phyloP scores from a whole-genome alignment of 1,140 invertebrate species.

The Stegodyphus mimosarum region DNA sequence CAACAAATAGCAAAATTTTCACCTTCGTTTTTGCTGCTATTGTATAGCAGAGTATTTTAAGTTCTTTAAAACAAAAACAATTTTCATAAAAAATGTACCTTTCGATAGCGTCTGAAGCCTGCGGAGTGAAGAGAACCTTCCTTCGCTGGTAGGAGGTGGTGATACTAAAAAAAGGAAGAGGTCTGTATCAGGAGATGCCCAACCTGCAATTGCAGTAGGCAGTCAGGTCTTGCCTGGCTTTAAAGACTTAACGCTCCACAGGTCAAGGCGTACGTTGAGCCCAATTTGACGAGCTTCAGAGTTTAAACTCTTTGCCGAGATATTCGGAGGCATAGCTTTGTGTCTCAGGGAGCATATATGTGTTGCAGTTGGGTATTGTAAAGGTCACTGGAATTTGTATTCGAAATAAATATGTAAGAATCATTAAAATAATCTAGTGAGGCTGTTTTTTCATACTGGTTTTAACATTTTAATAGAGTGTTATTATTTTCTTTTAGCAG shows the following conservation, averaged over 20 bases:
- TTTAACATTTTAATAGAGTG: too few species aligned
- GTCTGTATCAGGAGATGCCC: background rate
- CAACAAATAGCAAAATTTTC: too few species aligned
- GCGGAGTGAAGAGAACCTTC: background rate
- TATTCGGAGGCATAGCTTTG: background rate
- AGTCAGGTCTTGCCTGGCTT: background rate
- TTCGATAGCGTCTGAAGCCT: too few species aligned
- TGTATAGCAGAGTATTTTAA: too few species aligned
- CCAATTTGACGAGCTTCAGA: conserved; percentile 28
- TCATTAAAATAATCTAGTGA: too few species aligned
- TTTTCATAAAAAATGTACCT: too few species aligned
- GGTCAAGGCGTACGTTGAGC: conserved; percentile 42
- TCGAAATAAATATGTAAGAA: too few species aligned
- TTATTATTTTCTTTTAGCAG: too few species aligned
- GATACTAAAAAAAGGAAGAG: background rate
- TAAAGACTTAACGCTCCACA: conserved; percentile 19
- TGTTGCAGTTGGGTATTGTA: background rate
- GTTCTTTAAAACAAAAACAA: too few species aligned
- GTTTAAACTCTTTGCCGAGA: conserved; percentile 28
- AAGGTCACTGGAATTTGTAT: too few species aligned
- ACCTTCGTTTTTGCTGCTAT: too few species aligned
- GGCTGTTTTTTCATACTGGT: too few species aligned
- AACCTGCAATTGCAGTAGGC: background rate
- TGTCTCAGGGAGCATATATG: background rate
- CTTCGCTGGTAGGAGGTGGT: background rate